Evolutionary conservation across 2,888 invertebrate genomes (phyloP).

Genomic region (Uloborus plumipes): DNA sequence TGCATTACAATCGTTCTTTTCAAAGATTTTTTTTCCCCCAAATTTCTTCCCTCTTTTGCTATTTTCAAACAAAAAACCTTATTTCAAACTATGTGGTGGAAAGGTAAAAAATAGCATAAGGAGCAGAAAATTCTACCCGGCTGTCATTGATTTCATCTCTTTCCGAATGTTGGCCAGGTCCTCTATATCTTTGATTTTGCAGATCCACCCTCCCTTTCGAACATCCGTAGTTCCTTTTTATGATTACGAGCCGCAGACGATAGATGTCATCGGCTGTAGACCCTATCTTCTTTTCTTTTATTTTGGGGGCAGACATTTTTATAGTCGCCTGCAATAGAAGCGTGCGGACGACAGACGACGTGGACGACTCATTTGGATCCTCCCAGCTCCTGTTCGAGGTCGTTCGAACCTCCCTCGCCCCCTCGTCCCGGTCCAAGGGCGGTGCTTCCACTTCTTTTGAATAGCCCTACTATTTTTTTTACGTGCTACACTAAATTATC

Average conservation of each 20-base stretch:
- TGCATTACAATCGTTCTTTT: not conserved
- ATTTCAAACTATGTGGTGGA: slow-evolving; percentile 5
- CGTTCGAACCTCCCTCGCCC: too few species aligned
- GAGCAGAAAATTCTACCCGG: slow-evolving; percentile 31
- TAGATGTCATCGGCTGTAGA: slow-evolving; percentile 62
- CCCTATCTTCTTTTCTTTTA: slow-evolving; percentile 20
- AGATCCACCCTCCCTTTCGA: slow-evolving; percentile 6
- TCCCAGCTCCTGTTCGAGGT: too few species aligned
- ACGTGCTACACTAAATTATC: slow-evolving; percentile 42
- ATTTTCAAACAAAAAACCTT: slow-evolving; percentile 25
- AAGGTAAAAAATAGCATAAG: slow-evolving; percentile 42
- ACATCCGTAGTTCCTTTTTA: slow-evolving; percentile 47
- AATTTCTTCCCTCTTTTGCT: slow-evolving; percentile 11
- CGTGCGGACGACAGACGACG: slow-evolving; percentile 33
- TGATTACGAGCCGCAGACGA: slow-evolving; percentile 57
- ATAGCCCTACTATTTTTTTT: slow-evolving; percentile 31
- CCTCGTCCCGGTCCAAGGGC: slow-evolving; percentile 8
- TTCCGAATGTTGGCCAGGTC: not conserved
- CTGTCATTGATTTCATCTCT: slow-evolving; percentile 41
- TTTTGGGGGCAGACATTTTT: slow-evolving; percentile 47
- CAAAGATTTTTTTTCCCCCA: not conserved
- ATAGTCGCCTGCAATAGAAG: slow-evolving; percentile 21
- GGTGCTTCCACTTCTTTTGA: slow-evolving; percentile 14
- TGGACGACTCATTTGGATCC: not conserved
- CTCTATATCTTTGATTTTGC: slow-evolving; percentile 30